Percentiles rank a stretch among this genome's conserved stretches.
These are phyloP conservation scores for Neuroterus valhalla DNA, from an alignment of 1,140 invertebrate genomes.

Conservation along the genomic window DNA sequence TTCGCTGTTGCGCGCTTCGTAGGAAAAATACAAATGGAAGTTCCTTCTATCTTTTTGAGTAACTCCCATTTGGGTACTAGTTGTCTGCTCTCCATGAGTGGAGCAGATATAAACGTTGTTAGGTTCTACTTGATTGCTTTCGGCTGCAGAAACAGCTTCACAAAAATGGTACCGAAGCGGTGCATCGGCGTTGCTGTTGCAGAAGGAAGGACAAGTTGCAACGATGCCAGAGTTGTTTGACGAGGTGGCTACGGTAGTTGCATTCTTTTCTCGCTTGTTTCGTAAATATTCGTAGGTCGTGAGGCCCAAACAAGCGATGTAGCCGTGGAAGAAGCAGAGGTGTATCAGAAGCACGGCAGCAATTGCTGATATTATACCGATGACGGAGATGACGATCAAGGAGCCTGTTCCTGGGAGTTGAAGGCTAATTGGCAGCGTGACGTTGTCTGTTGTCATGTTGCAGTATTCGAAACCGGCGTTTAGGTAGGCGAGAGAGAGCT, in stretches of 20 bases:
- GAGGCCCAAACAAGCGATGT: constrained; percentile 87
- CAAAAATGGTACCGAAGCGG: constrained; percentile 52
- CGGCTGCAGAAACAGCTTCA: constrained; percentile 40
- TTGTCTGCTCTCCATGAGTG: constrained; percentile 51
- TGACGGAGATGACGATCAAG: constrained; percentile 79
- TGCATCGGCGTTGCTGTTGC: constrained; percentile 36
- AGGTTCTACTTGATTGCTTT: constrained; percentile 37
- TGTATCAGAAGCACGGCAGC: constrained; percentile 88
- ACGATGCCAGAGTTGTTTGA: constrained; percentile 2
- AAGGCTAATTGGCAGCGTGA: constrained; percentile 69
- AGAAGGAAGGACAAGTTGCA: constrained; percentile 50
- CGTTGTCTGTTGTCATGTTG: constrained; percentile 63
- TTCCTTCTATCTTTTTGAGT: constrained; percentile 55
- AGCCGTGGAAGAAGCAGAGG: constrained; percentile 92
- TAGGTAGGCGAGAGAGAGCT: constrained; percentile 73
- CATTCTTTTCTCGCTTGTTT: constrained; percentile 73
- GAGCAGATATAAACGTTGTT: constrained; percentile 62
- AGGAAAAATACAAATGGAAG: constrained; percentile 69
- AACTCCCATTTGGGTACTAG: constrained; percentile 18
- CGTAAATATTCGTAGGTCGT: constrained; percentile 94
- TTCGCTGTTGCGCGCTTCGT: constrained; percentile 61
- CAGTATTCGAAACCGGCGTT: neutral
- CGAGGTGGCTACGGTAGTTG: neutral
- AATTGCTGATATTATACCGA: constrained; percentile 83
- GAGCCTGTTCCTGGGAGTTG: constrained; percentile 78